A percentile compares a stretch with the other conserved stretches of the same genome.
Conservation (phyloP, 2,113 vertebrate genomes). For the Dermatemys mawii region DNA sequence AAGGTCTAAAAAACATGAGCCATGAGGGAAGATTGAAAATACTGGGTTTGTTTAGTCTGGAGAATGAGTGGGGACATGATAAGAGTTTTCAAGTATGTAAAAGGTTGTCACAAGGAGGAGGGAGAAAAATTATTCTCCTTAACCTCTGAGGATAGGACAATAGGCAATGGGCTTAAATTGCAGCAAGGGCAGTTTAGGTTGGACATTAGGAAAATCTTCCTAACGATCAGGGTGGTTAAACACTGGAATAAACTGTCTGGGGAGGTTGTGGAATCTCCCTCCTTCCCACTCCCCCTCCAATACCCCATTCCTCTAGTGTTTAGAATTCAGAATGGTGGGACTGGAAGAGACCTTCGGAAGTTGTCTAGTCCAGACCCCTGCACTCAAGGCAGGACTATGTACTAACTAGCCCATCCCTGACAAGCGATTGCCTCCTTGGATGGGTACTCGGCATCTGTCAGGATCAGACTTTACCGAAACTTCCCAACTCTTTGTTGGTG, state of each 20-base stretch:
- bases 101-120: not conserved
- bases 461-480: not conserved
- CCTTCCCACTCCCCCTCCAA: too few relatives aligned
- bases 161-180: not conserved
- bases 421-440: too few relatives aligned
- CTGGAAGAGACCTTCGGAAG: too few relatives aligned
- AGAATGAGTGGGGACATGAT: not conserved
- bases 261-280: too few relatives aligned
- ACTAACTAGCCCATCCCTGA: too few relatives aligned
- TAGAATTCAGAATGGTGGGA: too few relatives aligned
- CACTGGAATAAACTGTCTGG: too few relatives aligned
- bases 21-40: not conserved
- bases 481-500: not conserved
- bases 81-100: not conserved
- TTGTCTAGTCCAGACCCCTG: too few relatives aligned
- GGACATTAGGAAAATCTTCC: not conserved
- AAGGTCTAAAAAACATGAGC: not conserved
- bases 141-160: not conserved
- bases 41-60: not conserved
- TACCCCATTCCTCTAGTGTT: too few relatives aligned
- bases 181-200: not conserved
- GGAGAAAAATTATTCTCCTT: not conserved
- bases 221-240: too few relatives aligned
- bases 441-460: too few relatives aligned
- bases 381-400: too few relatives aligned